Base-by-base conservation (phyloP, 2,113 vertebrate species). In the Oostethus manadensis region DNA sequence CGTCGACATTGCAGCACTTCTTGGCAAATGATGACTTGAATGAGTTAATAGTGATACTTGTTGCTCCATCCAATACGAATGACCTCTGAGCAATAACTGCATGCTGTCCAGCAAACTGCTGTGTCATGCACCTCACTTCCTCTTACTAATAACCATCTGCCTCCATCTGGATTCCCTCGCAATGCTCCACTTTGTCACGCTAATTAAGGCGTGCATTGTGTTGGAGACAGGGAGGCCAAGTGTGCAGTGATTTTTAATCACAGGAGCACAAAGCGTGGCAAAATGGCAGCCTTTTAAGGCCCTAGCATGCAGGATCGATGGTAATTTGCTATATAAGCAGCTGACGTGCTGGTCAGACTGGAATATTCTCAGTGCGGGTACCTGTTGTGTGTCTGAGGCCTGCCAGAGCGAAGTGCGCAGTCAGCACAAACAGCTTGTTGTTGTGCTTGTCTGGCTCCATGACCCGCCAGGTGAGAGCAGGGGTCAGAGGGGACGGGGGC, bases 91-190 rank as follows among this genome's bases (percentile, higher is more conserved):
- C 17, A 6, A 40, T 38, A 11, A 8, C 35, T 40, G 33, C 53
- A 38, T 7, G 38, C 56, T 76, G 74, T 81, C 75, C 77, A 62
- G 76, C 67, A 82, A 83, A 84, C 60, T 79, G 86, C 84, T 84
- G 80, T 82, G 84, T 88, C 86, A 87, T 84, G 73, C 79, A 66
- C 56, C 29, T 68, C 23, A 10, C 63, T 64, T 65, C 77, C 65
- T 73, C 66, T 56, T 51, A 38, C 42, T 71, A 77, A 69, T 71
- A 72, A 70, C 57, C 71, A n/a, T 61, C 56, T 15, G 56, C 60
- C 58, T 70, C 60, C 16, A 63, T 51, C 51, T 43, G 61, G 26
- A 55, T 62, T 50, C 47, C 47, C 53, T 48, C 21, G 18, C 64
- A 70, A 47, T 50, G 70, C 44, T 64, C 68, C 68, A 62, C 62